Evolutionary conservation across 1,140 invertebrate genomes (phyloP), one percentile per base, ranked within the genome.

Genomic region (Brachionus koreanus): DNA sequence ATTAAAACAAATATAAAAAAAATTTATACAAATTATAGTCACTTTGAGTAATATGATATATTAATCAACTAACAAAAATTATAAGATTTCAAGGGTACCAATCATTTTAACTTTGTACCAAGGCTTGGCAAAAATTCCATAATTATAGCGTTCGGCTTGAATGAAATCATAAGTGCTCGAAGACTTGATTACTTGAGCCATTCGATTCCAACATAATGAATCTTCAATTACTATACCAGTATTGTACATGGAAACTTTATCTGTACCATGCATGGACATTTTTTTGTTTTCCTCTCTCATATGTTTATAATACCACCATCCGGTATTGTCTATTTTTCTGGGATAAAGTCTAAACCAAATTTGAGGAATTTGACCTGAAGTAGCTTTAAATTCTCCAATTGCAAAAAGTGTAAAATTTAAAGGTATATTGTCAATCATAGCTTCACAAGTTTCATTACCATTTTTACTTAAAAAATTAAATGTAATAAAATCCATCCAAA

Each of bases 261-360:
- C 76, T 65, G 13, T 79, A 25, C 23, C 13, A 37, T 79, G 76
- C 37, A 79, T 12, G 12, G 76, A 79, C 49, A 79, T 39, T 61
- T 65, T 57, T 79, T 61, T 42, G 16, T 43, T 43, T 42, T 57
- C 49, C 19, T 79, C 76, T 61, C 39, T 65, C 37, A 65, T 42
- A 13, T 57, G 33, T 39, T 79, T 79, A 12, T 61, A 79, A 43
- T 79, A 61, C 49, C 49, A 65, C 76, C 76, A 79, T 23, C 76
- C 76, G 7, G 61, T 23, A 52, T 65, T 65, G 52, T 79, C 61
- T n/a, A 61, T 39, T 65, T 79, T 79, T 43, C 61, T 65, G 9
- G 76, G 76, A 79, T 52, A 61, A 12, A 79, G 39, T 57, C 61
- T 79, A n/a, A 61, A 79, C 76, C 76, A 79, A 23, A 35, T 42